Conservation (phyloP, 2,113 vertebrate genomes). For the Tenrec ecaudatus region DNA sequence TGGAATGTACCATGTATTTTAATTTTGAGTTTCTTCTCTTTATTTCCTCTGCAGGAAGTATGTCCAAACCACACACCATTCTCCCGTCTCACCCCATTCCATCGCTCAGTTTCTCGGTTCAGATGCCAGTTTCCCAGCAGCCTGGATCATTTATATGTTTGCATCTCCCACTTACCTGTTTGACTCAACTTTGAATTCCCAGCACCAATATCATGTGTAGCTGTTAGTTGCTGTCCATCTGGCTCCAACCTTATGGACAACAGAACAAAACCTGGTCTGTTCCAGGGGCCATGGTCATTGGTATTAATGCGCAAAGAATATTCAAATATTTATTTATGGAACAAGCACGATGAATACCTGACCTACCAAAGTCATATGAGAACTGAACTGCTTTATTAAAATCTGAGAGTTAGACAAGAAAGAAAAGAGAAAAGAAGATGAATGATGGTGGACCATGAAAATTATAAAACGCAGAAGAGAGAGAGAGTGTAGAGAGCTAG, state of each 20-base stretch:
- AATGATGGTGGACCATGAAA: neutral
- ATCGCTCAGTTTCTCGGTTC: neutral
- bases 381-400: neutral
- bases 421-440: neutral
- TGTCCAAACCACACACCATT: neutral
- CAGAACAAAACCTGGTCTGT: neutral
- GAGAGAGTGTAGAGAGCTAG: neutral
- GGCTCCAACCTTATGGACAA: neutral
- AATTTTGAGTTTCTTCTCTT: neutral
- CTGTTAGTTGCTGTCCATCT: too few relatives aligned
- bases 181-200: neutral
- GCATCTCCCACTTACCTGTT: neutral
- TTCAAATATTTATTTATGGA: neutral
- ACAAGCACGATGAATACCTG: neutral
- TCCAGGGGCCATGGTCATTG: neutral
- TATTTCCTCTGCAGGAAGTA: neutral
- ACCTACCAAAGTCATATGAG: neutral
- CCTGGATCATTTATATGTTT: neutral
- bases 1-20: neutral
- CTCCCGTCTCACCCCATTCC: neutral
- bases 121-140: neutral
- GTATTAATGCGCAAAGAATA: neutral
- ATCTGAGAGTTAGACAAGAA: neutral
- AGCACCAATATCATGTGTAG: neutral
- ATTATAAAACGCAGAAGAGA: neutral